Base-by-base conservation (phyloP, 2,113 vertebrate genomes). In the Ciconia maguari region DNA sequence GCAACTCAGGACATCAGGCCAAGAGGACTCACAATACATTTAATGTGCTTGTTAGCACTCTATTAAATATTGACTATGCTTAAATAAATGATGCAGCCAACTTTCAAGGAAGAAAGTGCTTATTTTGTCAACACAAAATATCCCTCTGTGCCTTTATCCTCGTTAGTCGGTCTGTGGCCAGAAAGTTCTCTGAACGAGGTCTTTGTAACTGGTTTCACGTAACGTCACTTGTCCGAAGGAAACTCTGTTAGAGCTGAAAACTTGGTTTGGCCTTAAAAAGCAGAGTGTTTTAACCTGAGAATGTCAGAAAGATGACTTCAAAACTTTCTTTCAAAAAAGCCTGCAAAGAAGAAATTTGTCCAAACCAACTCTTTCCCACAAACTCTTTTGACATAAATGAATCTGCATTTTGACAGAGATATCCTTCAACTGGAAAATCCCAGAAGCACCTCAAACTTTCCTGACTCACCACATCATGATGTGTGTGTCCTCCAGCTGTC, bases 21-120 rank as follows among this genome's bases (percentile, higher is more conserved):
- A 42, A 4, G 87, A 87, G 51, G 46, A 6, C 86, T 89, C 70
- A 74, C 88, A 87, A 65, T 90, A 42, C 29, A 3, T 91, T 97
- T 95, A 87, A 97, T 75, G 94, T 92, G 90, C 52, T 20, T 93
- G 92, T 93, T 95, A 94, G 82, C 58, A 62, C 82, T 62, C 90
- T 78, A 96, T 97, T 90, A 97, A 97, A 96, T 97, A 97, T 97
- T 96, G 88, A 97, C 93, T 71, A 36, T 68, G 85, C 90, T 89
- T 93, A 96, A 97, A 96, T 91, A 96, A 97, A 96, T 95, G 83
- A 95, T 96, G 75, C 70, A 79, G 87, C 65, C 95, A 94, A 92
- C 78, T 91, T 91, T 80, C 88, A 97, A 96, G 87, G 83, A 96
- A 95, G 76, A 97, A 96, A 97, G 83, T 51, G 57, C 86, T 96